These are phyloP conservation scores for Neomicropteryx cornuta DNA, from an alignment of 1,140 invertebrate species.

Conservation along the genomic window DNA sequence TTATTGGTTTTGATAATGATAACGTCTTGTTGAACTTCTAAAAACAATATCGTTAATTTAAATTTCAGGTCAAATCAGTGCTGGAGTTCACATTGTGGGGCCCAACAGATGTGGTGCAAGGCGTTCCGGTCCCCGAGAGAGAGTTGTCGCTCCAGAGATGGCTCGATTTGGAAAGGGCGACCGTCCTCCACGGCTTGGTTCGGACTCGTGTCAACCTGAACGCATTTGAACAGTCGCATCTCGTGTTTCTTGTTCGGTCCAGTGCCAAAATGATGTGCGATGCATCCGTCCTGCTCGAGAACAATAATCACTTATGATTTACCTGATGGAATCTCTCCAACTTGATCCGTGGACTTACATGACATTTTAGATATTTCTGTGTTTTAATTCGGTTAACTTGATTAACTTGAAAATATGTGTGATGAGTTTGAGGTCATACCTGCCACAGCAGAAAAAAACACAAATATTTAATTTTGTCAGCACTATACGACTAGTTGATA, in stretches of 20 bases:
- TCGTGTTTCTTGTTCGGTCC: slow-evolving; percentile 70
- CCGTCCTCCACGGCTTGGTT: slow-evolving; percentile 65
- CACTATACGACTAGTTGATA: no score
- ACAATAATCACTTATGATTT: no score
- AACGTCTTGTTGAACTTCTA: background rate
- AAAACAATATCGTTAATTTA: slow-evolving; percentile 9
- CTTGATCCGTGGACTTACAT: no score
- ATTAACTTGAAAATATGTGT: no score
- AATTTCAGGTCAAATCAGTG: slow-evolving; percentile 64
- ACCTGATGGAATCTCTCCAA: no score
- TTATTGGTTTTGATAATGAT: no score
- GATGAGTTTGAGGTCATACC: no score
- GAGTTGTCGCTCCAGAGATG: slow-evolving; percentile 65
- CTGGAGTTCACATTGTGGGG: slow-evolving; percentile 79
- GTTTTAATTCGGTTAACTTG: no score
- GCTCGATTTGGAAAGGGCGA: slow-evolving; percentile 74
- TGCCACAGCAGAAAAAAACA: no score
- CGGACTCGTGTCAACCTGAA: slow-evolving; percentile 60
- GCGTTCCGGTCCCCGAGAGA: slow-evolving; percentile 50
- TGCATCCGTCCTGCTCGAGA: slow-evolving; percentile 55
- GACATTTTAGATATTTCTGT: no score
- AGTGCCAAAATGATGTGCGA: slow-evolving; percentile 69
- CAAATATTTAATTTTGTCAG: no score
- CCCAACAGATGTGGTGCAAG: slow-evolving; percentile 59
- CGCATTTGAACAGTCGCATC: slow-evolving; percentile 65